These are phyloP conservation scores for Aplochiton taeniatus DNA, from an alignment of 2,797 vertebrate genomes.

Conservation along the genomic window DNA sequence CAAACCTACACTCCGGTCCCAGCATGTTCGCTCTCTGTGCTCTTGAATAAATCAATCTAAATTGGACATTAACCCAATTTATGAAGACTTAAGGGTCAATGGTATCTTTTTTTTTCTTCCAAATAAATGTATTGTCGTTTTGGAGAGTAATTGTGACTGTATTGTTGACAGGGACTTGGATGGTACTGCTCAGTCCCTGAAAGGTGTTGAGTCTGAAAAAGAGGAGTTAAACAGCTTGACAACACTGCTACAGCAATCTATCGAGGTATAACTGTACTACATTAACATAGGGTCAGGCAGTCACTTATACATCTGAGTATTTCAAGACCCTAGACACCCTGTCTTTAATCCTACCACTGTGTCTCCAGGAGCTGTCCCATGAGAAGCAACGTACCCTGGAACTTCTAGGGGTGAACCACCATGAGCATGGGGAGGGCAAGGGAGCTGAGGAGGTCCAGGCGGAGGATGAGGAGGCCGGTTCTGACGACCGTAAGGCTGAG, in stretches of 20 bases:
- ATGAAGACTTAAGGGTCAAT: too few relatives aligned
- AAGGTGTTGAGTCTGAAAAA: conserved; percentile 89
- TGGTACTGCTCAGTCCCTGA: conserved; percentile 86
- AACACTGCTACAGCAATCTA: conserved; percentile 83
- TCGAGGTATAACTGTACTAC: conserved; percentile 78
- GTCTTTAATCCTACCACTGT: not conserved
- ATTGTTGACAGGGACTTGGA: conserved; percentile 85
- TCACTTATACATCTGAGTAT: not conserved
- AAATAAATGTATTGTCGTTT: too few relatives aligned
- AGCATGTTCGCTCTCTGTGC: too few relatives aligned
- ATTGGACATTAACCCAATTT: not conserved
- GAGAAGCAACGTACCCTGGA: conserved; percentile 90
- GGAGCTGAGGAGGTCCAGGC: conserved; percentile 5
- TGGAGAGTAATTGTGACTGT: conserved; percentile 5
- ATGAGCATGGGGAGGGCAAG: conserved; percentile 50
- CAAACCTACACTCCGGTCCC: too few relatives aligned
- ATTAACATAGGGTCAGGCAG: too few relatives aligned
- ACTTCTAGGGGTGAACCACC: conserved; percentile 81
- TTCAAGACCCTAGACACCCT: not conserved
- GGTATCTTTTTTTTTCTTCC: too few relatives aligned
- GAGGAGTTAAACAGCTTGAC: conserved; percentile 85
- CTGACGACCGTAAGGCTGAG: conserved; percentile 12
- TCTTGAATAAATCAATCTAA: too few relatives aligned
- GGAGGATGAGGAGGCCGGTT: not conserved
- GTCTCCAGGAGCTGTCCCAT: conserved; percentile 84